Evolutionary conservation across 2,797 vertebrate genomes (phyloP), one percentile per base, ranked within the genome.

Genomic region (Sphenopsis melanotis): DNA sequence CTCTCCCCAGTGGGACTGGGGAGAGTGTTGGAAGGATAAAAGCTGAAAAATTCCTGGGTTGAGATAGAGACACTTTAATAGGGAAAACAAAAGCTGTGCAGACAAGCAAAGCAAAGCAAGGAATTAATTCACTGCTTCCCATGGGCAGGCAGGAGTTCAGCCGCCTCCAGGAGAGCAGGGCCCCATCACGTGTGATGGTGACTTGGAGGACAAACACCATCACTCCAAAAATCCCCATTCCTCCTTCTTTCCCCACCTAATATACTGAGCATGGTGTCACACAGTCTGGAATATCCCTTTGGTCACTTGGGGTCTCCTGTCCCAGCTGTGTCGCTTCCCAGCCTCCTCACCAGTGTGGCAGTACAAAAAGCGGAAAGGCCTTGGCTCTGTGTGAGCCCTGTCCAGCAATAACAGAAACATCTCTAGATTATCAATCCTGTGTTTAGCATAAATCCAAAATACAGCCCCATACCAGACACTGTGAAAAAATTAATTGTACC

Each of bases 171-270:
- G 17, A 44, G 18, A 37, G 47, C 21, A n/a, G 22, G 11, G 27
- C 9, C 9, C 7, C 39, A 21, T 27, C 39, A 18, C 9, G 0
- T 5, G 4, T 37, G 20, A 18, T 1, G 1, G 27, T 27, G n/a
- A 23, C 47, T 6, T 53, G n/a, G n/a, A 12, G 24, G 14, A 12
- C 29, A 71, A 71, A 46, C 15, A 63, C 11, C n/a, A 46, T 27
- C n/a, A 12, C 15, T 39, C 29, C 34, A 53, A 61, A n/a, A 2
- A 32, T 46, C 10, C 18, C 24, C 6, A 12, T 37, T 3, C 15
- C 39, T 37, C n/a, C 56, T 61, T 32, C 6, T 21, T 21, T 32
- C 2, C 22, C 11, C 22, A 18, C 4, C 46, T 46, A 13, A n/a
- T 32, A 12, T 2, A 19, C 29, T n/a, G 47, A 53, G 18, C n/a